phyloP scores from a whole-genome alignment of 2,888 invertebrate genomes.

The Lapara coniferarum region DNA sequence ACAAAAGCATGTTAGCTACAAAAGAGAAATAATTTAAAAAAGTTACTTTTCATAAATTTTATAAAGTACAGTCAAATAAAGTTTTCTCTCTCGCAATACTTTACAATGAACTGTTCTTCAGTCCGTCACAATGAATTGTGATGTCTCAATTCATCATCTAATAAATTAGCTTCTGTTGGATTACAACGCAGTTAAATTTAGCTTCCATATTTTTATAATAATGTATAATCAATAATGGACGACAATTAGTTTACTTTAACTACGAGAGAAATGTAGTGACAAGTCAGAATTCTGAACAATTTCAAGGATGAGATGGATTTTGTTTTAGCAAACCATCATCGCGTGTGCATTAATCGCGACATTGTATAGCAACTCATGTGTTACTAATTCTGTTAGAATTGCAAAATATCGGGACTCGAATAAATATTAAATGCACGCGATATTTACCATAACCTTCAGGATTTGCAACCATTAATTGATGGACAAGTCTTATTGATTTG shows the following conservation, averaged over 20 bases:
- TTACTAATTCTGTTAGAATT: not conserved
- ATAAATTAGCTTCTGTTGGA: constrained; percentile 42
- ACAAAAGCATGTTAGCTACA: not conserved
- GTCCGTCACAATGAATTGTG: not conserved
- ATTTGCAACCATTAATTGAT: too few relatives aligned
- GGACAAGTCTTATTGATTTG: too few relatives aligned
- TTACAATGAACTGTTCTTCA: not conserved
- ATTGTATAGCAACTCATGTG: not conserved
- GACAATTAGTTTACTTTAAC: constrained; percentile 24
- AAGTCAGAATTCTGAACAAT: not conserved
- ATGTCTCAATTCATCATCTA: constrained; percentile 42
- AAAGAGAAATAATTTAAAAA: not conserved
- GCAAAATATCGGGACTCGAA: not conserved
- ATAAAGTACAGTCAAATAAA: not conserved
- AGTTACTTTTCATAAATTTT: too few relatives aligned
- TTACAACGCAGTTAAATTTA: constrained; percentile 17
- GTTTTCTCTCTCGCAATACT: not conserved
- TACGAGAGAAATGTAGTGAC: not conserved
- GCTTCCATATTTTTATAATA: too few relatives aligned
- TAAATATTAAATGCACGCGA: not conserved
- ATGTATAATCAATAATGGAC: too few relatives aligned
- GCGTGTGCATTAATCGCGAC: not conserved
- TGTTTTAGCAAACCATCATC: not conserved
- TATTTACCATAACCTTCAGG: too few relatives aligned
- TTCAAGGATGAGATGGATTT: not conserved